Conservation (phyloP, 2,797 vertebrate genomes). For the Aeoliscus strigatus region DNA sequence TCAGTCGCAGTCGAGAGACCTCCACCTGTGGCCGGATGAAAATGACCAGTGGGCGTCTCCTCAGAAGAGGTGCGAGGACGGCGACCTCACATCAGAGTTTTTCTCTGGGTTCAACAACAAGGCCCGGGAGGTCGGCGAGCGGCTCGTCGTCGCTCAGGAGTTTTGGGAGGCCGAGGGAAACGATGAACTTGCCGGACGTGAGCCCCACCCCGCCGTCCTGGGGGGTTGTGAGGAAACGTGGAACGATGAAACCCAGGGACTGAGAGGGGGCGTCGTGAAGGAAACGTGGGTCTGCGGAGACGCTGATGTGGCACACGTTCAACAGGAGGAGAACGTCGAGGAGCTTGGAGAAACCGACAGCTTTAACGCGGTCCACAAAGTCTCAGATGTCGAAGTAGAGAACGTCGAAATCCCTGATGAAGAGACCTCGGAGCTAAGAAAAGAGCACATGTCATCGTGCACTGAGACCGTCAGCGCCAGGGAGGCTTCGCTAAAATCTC, state of each 20-base stretch:
- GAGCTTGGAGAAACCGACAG: conserved; percentile 44
- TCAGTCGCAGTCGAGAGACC: conserved; percentile 57
- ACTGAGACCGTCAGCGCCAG: conserved; percentile 17
- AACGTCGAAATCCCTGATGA: conserved; percentile 72
- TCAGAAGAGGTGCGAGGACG: conserved; percentile 62
- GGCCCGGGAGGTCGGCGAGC: conserved; percentile 64
- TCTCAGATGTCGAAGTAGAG: conserved; percentile 57
- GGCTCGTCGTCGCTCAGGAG: conserved; percentile 61
- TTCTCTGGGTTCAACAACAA: conserved; percentile 63
- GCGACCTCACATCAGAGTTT: conserved; percentile 68
- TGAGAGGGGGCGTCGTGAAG: conserved; percentile 14
- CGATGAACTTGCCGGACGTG: conserved; percentile 74
- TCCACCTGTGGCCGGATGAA: conserved; percentile 70
- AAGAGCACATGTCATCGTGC: conserved; percentile 17
- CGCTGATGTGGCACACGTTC: conserved; percentile 35
- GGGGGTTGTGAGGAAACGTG: conserved; percentile 53
- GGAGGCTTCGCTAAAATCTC: conserved; percentile 25
- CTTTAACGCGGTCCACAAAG: conserved; percentile 20
- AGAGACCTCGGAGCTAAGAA: conserved; percentile 39
- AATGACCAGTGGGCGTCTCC: conserved; percentile 78
- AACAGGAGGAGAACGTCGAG: conserved; percentile 77
- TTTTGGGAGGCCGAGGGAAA: conserved; percentile 76
- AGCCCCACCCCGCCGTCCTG: conserved; percentile 67
- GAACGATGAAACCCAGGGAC: conserved; percentile 64
- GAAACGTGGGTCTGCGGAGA: conserved; percentile 25